Evolutionary conservation across 1,140 invertebrate genomes (phyloP).

Genomic region (Drosophila parvula): DNA sequence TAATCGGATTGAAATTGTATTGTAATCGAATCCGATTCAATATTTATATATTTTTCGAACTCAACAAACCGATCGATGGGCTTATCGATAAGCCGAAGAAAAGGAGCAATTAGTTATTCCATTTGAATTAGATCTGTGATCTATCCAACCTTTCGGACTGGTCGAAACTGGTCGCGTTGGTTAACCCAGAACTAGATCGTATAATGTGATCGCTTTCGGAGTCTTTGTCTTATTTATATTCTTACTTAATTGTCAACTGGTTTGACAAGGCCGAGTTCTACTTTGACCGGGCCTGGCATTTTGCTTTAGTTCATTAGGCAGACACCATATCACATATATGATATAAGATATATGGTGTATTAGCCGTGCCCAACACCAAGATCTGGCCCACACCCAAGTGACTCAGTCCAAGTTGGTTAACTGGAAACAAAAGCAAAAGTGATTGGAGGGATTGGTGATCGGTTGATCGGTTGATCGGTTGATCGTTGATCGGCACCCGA

Average conservation of each 20-base stretch:
- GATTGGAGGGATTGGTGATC: constrained; percentile 6
- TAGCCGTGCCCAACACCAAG: constrained; percentile 18
- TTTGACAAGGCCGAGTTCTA: constrained; percentile 71
- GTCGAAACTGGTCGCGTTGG: constrained; percentile 46
- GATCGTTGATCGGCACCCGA: constrained; percentile 33
- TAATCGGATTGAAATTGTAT: neutral
- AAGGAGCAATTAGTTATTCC: neutral
- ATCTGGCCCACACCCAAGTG: constrained; percentile 24
- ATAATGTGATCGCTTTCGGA: constrained; percentile 53
- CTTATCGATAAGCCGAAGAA: constrained; percentile 16
- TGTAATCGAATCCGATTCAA: neutral
- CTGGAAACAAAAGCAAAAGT: constrained; percentile 66
- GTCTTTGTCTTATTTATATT: constrained; percentile 36
- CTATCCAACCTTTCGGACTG: constrained; percentile 40
- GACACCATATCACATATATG: constrained; percentile 2
- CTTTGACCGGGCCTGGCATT: constrained; percentile 65
- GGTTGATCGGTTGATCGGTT: neutral
- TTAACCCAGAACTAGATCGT: constrained; percentile 56
- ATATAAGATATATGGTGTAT: constrained; percentile 8
- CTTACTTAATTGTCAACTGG: constrained; percentile 70
- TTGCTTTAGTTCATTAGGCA: constrained; percentile 58
- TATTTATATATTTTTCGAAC: neutral
- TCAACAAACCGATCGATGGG: neutral
- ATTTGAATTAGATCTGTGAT: neutral
- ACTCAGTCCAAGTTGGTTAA: constrained; percentile 29